Base-by-base conservation (phyloP, 1,140 invertebrate species). In the Periplaneta americana region DNA sequence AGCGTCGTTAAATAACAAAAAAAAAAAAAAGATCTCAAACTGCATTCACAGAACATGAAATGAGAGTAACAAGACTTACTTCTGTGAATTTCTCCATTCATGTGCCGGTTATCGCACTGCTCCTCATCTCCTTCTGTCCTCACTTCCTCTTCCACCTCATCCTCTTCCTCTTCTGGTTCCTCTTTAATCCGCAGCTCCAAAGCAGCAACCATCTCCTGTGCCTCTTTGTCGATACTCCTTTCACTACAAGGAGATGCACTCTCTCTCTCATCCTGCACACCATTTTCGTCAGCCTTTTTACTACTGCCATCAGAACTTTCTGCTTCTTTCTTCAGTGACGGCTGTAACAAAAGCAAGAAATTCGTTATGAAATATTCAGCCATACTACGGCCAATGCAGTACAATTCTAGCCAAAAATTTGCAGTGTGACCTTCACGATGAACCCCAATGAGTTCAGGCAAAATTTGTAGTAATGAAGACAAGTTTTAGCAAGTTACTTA, bases 141-240 rank as follows among this genome's bases (percentile, higher is more conserved):
- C 31, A 75, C 33, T 32, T 35, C 34, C 48, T 35, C 34, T 39
- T 34, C 79, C 32, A 28, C 78, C 22, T 75, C 84, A 78, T 37
- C 82, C 39, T 81, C 80, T 9, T 34, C 74, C 11, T 81, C 74
- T 34, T 15, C 34, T 11, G 66, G 66, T 32, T 81, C 74, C 80
- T 81, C 75, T 15, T 74, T 81, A 13, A 78, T 36, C 18, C 77
- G n/a, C 11, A 78, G 11, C 34, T 78, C 77, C 28, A 78, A 48
- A 0, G 77, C 77, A 48, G 77, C 77, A 35, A 48, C 77, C 77
- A 78, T 78, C 77, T 78, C 77, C 77, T 78, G 77, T 32, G 39
- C 32, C 35, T 78, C 77, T 31, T 32, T 31, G 15, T 78, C 77
- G 11, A 78, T 78, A 34, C 35, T 48, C 33, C 35, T 32, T 31